Base-by-base conservation (phyloP, 2,113 vertebrate genomes). In the Lamprologus sp. region DNA sequence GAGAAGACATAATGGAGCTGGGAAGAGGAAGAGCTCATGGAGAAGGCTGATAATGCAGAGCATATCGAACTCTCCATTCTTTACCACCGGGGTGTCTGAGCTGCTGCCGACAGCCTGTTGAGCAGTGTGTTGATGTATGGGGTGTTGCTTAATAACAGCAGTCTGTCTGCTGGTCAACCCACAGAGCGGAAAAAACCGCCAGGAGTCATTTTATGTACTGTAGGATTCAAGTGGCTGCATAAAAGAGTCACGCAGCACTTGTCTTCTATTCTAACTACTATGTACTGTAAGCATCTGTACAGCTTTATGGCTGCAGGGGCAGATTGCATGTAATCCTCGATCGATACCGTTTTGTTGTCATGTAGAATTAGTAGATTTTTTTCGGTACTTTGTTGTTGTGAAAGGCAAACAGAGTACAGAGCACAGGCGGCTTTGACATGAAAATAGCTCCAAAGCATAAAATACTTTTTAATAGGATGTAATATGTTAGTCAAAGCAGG, bases 81-180 rank as follows among this genome's bases (percentile, higher is more conserved):
- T 37, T 14, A 51, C 2, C 92, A 26, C 23, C 89, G 47, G 88
- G 91, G 85, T 7, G 87, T 82, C 89, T 7, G 79, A 81, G 79
- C 58, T 5, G 88, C 90, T 88, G 90, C 88, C 15, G 49, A 21
- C 13, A 80, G 55, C 90, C 90, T 23, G 83, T 84, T 77, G 92
- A 87, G 89, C 85, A n/a, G 60, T 28, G 14, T 94, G 92, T 93
- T 94, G 89, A 94, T 87, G 88, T 88, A 88, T 63, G 58, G 91
- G 92, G 90, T 51, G 91, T 87, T 73, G 15, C 53, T 87, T 84
- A 49, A 77, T 40, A 77, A 79, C 28, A 80, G 80, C 51, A 33
- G 80, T 63, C 42, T 75, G 82, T 82, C 73, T 26, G 60, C 49
- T 19, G 23, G 53, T 45, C 60, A 35, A 73, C 89, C 86, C 82